Evolutionary conservation across 2,888 invertebrate genomes (phyloP), one percentile per base, ranked within the genome.

Genomic region (Dolichomitus sp.): DNA sequence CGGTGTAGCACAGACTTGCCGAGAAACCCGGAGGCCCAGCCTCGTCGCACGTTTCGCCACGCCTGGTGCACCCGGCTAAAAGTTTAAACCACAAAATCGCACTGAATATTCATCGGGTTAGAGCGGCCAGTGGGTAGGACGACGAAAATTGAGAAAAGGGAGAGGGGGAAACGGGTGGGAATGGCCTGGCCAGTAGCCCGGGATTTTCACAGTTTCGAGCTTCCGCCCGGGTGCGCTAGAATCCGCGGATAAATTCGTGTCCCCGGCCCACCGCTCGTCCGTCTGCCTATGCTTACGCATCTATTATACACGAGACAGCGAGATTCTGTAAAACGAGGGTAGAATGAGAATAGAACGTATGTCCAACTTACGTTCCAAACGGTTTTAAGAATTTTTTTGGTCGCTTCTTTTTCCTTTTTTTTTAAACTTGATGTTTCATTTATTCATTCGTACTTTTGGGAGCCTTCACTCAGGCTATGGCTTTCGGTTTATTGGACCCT

Each of bases 81-180:
- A 92, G 89, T 93, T 92, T 92, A 83, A 86, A 87, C 90, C 90
- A 88, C 91, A 91, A 93, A 92, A 92, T 93, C 92, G 90, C 87
- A 87, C 89, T 93, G 93, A 93, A 93, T 93, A 93, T 93, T 93
- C 93, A 93, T 93, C 91, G 91, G 84, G 90, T 90, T 90, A 92
- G 91, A 90, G 76, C 89, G 90, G 90, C 48, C 72, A 75, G 17
- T 30, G 76, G 66, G n/a, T 27, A 40, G 45, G 48, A 61, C 33
- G 37, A 17, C 30, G 19, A 45, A 33, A 11, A 17, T 40, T 59
- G 65, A 37, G 37, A 19, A 50, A 42, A 17, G 61, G 30, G 37
- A 63, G 14, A 23, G 9, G 33, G 2, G 45, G 50, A 27, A 19
- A 19, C 17, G 63, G 68, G 69, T 54, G 37, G 37, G 9, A 37